These are phyloP conservation scores for Pitta sordida DNA, from an alignment of 2,113 vertebrate species.

Conservation along the genomic window DNA sequence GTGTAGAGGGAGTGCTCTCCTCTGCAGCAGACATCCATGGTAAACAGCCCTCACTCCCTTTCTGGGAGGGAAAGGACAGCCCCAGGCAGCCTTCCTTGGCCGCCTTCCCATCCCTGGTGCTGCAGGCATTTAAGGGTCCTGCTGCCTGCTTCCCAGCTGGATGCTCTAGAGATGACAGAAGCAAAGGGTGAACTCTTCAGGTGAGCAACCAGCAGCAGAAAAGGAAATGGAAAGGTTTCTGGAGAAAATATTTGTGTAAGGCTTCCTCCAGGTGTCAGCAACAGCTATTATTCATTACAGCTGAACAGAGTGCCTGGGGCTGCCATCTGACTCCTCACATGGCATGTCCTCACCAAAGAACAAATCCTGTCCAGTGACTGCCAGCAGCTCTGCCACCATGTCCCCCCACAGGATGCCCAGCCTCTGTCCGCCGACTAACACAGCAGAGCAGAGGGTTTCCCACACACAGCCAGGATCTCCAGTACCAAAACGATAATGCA, in stretches of 20 bases:
- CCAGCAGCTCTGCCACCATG: not conserved
- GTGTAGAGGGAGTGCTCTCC: not conserved
- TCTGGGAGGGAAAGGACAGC: not conserved
- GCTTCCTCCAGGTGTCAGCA: constrained; percentile 52
- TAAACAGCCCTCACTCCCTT: not conserved
- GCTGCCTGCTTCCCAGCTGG: not conserved
- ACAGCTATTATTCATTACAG: not conserved
- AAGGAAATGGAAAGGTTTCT: not conserved
- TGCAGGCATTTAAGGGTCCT: not conserved
- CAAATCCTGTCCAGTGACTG: not conserved
- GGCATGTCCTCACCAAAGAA: not conserved
- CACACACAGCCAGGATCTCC: accelerated
- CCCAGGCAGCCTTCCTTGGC: not conserved
- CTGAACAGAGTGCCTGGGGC: not conserved
- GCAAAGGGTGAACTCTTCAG: not conserved
- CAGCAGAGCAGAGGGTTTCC: not conserved
- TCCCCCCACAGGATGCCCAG: not conserved
- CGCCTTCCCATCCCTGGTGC: not conserved
- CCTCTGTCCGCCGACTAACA: not conserved
- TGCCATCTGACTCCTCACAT: not conserved
- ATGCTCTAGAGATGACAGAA: not conserved
- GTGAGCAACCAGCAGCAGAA: not conserved
- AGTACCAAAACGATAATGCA: not conserved
- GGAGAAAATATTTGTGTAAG: not conserved
- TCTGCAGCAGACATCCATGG: not conserved